Conservation (phyloP, 2,797 vertebrate species). For the Dallia pectoralis region DNA sequence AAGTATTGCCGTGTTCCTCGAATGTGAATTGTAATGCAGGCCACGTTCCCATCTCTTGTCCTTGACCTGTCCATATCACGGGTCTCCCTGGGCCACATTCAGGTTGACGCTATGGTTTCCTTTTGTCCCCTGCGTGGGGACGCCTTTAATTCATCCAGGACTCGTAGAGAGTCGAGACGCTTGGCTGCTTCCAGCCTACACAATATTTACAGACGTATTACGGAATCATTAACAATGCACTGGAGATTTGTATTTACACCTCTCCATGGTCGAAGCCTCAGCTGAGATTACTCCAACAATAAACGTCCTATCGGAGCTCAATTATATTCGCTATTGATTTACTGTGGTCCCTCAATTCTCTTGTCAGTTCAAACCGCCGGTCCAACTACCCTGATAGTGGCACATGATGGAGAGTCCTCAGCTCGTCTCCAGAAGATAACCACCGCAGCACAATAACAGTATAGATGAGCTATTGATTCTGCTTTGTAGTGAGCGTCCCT, state of each 20-base stretch:
- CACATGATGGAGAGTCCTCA: background rate
- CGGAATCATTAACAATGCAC: constrained; percentile 41
- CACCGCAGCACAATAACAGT: background rate
- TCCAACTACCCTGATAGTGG: background rate
- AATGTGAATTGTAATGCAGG: background rate
- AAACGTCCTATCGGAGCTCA: no score
- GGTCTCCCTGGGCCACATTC: background rate
- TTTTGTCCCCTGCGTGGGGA: constrained; percentile 5
- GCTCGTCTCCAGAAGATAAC: background rate
- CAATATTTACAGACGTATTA: constrained; percentile 32
- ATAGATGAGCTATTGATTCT: background rate
- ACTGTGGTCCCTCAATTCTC: no score
- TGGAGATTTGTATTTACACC: constrained; percentile 13
- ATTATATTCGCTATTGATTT: no score
- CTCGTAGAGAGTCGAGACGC: constrained; percentile 23
- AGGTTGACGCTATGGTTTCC: constrained; percentile 4
- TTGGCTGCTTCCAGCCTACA: background rate
- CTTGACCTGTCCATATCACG: background rate
- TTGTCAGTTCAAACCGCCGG: background rate
- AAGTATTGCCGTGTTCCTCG: background rate
- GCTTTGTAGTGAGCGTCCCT: background rate
- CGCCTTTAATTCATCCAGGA: constrained; percentile 29
- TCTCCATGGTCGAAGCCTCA: no score
- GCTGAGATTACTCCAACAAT: no score
- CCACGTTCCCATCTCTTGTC: background rate